phyloP scores from a whole-genome alignment of 2,113 vertebrate species.

The Nanorana parkeri region DNA sequence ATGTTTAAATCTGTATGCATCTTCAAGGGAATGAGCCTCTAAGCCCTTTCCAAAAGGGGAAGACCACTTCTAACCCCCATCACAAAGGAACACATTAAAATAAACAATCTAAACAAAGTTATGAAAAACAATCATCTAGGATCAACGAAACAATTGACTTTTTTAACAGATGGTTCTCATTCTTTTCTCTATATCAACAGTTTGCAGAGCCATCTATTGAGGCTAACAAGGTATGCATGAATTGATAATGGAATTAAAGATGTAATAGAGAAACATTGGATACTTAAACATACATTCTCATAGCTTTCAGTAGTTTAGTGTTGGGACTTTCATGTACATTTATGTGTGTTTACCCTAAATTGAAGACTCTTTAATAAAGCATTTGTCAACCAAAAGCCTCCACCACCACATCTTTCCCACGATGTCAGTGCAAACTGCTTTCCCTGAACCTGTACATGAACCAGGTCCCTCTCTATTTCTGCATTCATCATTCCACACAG shows the following conservation, averaged over 20 bases:
- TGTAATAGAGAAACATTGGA: neutral
- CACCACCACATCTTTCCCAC: no score
- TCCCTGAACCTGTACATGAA: no score
- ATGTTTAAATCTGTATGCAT: slow-evolving; percentile 32
- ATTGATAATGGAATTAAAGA: neutral
- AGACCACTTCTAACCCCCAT: slow-evolving; percentile 12
- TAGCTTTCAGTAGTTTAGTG: neutral
- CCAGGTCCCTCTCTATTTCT: no score
- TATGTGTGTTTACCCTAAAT: no score
- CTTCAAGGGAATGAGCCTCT: slow-evolving; percentile 21
- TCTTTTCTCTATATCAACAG: slow-evolving; percentile 37
- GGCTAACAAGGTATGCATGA: slow-evolving; percentile 15
- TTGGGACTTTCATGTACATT: neutral
- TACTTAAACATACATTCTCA: neutral
- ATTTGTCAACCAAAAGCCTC: no score
- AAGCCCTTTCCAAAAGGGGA: slow-evolving; percentile 22
- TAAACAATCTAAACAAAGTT: slow-evolving; percentile 7
- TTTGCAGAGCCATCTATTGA: slow-evolving; percentile 34
- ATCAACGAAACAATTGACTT: neutral
- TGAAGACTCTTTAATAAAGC: no score
- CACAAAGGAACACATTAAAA: slow-evolving; percentile 34
- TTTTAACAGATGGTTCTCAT: slow-evolving; percentile 41
- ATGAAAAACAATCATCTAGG: slow-evolving; percentile 31
- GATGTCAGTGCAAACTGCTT: no score
- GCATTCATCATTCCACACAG: no score